phyloP scores from a whole-genome alignment of 2,888 invertebrate species.

The Cerceris ruficornis region DNA sequence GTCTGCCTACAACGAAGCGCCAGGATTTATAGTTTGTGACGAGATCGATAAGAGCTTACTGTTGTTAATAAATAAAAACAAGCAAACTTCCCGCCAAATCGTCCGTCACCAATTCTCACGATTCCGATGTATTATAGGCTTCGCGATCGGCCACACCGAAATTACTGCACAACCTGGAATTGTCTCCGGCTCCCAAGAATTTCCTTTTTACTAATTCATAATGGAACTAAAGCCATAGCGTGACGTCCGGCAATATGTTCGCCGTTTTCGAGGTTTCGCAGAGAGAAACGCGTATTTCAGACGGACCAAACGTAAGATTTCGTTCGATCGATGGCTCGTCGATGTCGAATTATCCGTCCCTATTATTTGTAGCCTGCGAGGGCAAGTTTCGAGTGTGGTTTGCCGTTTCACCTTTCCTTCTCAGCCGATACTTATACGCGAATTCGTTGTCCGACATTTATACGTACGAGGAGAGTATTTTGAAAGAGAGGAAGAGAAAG shows the following conservation, averaged over 20 bases:
- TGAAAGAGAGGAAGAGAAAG: too few relatives aligned
- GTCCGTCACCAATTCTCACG: slow-evolving; percentile 18
- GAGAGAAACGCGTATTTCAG: slow-evolving; percentile 58
- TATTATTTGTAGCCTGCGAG: not conserved
- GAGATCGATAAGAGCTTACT: not conserved
- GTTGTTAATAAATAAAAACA: too few relatives aligned
- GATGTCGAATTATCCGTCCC: slow-evolving; percentile 45
- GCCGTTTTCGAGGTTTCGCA: slow-evolving; percentile 12
- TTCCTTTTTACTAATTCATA: slow-evolving; percentile 63
- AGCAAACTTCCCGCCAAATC: slow-evolving; percentile 7
- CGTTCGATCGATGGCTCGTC: slow-evolving; percentile 55
- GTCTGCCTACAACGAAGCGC: too few relatives aligned
- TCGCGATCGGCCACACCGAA: slow-evolving; percentile 44
- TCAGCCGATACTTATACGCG: not conserved
- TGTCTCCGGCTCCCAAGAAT: slow-evolving; percentile 50
- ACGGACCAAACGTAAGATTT: slow-evolving; percentile 52
- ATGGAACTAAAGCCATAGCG: slow-evolving; percentile 54
- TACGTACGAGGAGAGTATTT: too few relatives aligned
- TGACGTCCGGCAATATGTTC: slow-evolving; percentile 37
- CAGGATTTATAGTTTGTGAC: too few relatives aligned
- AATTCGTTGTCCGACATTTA: not conserved
- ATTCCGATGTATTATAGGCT: slow-evolving; percentile 2
- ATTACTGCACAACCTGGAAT: slow-evolving; percentile 26
- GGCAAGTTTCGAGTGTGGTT: not conserved
- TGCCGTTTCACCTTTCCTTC: not conserved